These are phyloP conservation scores for Lordiphosa clarofinis DNA, from an alignment of 1,140 invertebrate genomes.

Conservation along the genomic window DNA sequence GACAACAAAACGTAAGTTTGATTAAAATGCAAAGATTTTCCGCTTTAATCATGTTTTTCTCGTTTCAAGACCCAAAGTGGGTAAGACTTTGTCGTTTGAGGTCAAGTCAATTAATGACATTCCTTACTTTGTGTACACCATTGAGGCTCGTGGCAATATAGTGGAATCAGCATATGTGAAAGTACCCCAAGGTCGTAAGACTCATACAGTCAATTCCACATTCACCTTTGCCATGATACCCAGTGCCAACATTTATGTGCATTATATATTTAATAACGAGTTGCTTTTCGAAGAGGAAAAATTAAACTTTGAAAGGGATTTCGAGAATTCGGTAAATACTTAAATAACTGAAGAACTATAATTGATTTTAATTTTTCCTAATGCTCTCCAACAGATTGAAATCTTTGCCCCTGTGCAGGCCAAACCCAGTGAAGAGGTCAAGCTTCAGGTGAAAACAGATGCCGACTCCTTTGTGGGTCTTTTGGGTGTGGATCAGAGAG, in stretches of 20 bases:
- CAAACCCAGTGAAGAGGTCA: constrained; percentile 86
- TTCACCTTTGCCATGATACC: constrained; percentile 91
- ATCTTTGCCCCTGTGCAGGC: constrained; percentile 80
- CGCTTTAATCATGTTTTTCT: not conserved
- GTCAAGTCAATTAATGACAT: constrained; percentile 91
- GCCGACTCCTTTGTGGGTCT: constrained; percentile 92
- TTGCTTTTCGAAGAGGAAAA: constrained; percentile 90
- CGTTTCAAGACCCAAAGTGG: constrained; percentile 82
- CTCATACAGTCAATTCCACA: constrained; percentile 81
- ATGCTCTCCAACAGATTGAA: constrained; percentile 55
- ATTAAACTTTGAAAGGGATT: constrained; percentile 87
- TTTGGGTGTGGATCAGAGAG: constrained; percentile 92
- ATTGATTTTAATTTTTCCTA: constrained; percentile 81
- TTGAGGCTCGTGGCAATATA: too few species aligned
- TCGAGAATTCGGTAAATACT: constrained; percentile 87
- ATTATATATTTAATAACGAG: constrained; percentile 86
- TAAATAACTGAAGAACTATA: too few species aligned
- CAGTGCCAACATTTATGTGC: constrained; percentile 87
- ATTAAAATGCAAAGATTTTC: not conserved
- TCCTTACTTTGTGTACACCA: too few species aligned
- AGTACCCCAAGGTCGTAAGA: constrained; percentile 50
- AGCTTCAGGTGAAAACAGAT: constrained; percentile 86
- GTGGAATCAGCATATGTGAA: too few species aligned
- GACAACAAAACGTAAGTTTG: constrained; percentile 50
- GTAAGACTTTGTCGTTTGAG: constrained; percentile 88